Conservation (phyloP, 2,797 vertebrate genomes). For the Odontamblyopus rebecca region DNA sequence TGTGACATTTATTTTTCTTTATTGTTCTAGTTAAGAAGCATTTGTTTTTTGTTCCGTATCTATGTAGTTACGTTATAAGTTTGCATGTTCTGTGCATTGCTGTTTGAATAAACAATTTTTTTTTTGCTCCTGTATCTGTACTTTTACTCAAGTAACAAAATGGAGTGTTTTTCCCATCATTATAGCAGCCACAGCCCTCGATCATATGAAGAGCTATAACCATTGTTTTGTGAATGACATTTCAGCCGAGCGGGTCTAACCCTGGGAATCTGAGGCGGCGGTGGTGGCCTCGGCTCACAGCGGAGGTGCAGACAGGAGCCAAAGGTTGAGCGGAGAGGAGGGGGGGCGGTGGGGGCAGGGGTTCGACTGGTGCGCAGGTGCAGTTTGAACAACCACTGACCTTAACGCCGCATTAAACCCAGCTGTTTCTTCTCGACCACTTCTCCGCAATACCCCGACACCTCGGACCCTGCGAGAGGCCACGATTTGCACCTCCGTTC, state of each 20-base stretch:
- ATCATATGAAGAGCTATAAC: not conserved
- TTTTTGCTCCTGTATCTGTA: no score
- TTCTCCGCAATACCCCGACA: conserved; percentile 60
- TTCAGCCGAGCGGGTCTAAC: conserved; percentile 23
- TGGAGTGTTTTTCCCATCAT: no score
- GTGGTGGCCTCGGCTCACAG: conserved; percentile 40
- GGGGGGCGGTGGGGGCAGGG: conserved; percentile 25
- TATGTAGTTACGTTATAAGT: no score
- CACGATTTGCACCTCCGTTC: conserved; percentile 45
- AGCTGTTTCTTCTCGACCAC: conserved; percentile 76
- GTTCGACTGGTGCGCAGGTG: conserved; percentile 73
- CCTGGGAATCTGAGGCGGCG: conserved; percentile 43
- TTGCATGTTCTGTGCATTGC: no score
- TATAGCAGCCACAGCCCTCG: not conserved
- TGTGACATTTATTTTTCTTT: no score
- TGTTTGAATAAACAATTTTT: no score
- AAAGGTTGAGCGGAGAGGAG: conserved; percentile 33
- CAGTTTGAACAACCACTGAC: conserved; percentile 76
- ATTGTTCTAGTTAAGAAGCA: no score
- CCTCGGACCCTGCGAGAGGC: conserved; percentile 40
- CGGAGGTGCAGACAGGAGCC: conserved; percentile 46
- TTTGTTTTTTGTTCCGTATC: no score
- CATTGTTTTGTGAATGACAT: not conserved
- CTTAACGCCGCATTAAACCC: conserved; percentile 80
- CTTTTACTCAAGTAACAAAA: no score